Evolutionary conservation across 2,888 invertebrate species (phyloP), one percentile per base, ranked within the genome.

Genomic region (Falcaria lacertinaria): DNA sequence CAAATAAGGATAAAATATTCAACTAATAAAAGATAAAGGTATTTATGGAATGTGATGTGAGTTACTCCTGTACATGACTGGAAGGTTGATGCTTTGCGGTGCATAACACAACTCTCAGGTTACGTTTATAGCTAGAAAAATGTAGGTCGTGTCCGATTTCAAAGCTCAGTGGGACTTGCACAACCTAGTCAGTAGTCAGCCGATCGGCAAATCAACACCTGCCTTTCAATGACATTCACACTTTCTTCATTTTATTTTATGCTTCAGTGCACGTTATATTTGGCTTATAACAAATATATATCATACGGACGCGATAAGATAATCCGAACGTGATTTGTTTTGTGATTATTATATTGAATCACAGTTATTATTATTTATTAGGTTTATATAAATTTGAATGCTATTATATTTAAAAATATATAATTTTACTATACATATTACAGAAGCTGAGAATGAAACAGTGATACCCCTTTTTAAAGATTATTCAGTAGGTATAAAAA

Each of bases 91-190:
- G 11, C 43, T 48, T 47, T 59, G 58, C 60, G 55, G 47, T 43
- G 58, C 68, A 73, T 60, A 74, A 66, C 65, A 74, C 58, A 68
- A 65, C 63, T 60, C 68, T 83, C 79, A 71, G 65, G 74, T 82
- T 80, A 80, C 80, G 63, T 65, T 61, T 69, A 72, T 75, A 66
- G 68, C 77, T 73, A 75, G 77, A 80, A 83, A 78, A 80, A 85
- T 83, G 82, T 80, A 66, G 77, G 76, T 70, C 78, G 80, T 64
- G 65, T 84, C 75, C 63, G 69, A 80, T 83, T 80, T 79, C 84
- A 83, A 80, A 78, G 78, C 63, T 68, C 69, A 66, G 70, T 64
- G 69, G 66, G 69, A 74, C 70, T 75, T 76, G 72, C 80, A 77
- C 70, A 74, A 77, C 68, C 50, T 53, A 45, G 50, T 54, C 58